Percentiles rank a stretch among this genome's conserved stretches.
These are phyloP conservation scores for Patella ulyssiponensis DNA, from an alignment of 2,888 invertebrate genomes.

Conservation along the genomic window DNA sequence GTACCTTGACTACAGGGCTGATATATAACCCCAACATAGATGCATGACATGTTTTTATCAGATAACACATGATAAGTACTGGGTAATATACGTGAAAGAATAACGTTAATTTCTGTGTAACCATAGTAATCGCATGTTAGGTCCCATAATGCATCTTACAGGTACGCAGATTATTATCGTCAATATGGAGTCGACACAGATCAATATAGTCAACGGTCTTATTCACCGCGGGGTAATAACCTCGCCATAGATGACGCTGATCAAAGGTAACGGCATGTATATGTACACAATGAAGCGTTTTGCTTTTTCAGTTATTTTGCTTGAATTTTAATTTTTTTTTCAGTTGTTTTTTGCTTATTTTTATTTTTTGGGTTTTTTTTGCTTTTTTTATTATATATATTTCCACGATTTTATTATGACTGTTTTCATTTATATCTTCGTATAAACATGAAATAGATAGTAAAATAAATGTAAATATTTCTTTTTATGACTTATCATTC, in stretches of 20 bases:
- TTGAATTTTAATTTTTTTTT: background rate
- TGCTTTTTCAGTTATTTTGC: conserved; percentile 7
- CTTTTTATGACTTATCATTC: background rate
- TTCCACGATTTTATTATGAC: too few relatives aligned
- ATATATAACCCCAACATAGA: too few relatives aligned
- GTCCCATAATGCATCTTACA: conserved; percentile 10
- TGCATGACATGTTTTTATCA: too few relatives aligned
- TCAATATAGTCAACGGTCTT: conserved; percentile 44
- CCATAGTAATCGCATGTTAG: background rate
- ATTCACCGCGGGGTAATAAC: conserved; percentile 45
- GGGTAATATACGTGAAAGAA: too few relatives aligned
- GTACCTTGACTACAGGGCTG: too few relatives aligned
- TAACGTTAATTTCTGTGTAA: too few relatives aligned
- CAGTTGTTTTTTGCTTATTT: background rate
- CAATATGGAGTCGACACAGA: conserved; percentile 37
- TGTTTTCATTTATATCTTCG: too few relatives aligned
- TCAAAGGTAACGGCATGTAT: conserved; percentile 14
- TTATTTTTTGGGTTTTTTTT: background rate
- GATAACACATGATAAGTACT: too few relatives aligned
- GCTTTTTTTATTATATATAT: too few relatives aligned
- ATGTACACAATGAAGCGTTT: background rate
- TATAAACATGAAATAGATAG: too few relatives aligned
- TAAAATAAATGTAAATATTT: too few relatives aligned
- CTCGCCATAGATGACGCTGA: conserved; percentile 36
- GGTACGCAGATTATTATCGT: conserved; percentile 21